These are phyloP conservation scores for Chrosomus eos DNA, from an alignment of 2,797 vertebrate species.

Conservation along the genomic window DNA sequence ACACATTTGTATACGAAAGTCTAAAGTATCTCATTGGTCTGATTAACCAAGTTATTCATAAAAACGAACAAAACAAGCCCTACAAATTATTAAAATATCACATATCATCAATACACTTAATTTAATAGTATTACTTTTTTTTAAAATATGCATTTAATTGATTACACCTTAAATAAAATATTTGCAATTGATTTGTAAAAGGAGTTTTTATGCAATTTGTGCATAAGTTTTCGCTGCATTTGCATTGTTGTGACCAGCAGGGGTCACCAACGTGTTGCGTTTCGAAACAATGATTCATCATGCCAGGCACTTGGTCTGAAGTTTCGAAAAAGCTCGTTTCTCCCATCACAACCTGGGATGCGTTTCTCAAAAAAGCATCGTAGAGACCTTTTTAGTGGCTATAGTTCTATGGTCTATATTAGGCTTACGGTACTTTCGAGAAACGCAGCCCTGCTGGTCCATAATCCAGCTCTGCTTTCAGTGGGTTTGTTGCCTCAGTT, in stretches of 20 bases:
- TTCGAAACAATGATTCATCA: background rate
- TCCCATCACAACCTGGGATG: background rate
- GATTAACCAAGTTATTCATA: background rate
- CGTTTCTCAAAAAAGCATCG: background rate
- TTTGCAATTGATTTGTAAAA: background rate
- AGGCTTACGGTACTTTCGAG: background rate
- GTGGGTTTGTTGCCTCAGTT: conserved; percentile 8
- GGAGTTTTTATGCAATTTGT: background rate
- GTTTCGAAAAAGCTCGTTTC: background rate
- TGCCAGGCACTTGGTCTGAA: background rate
- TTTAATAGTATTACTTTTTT: background rate
- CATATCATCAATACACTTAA: background rate
- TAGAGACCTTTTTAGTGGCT: background rate
- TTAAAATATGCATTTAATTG: background rate
- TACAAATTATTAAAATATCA: background rate
- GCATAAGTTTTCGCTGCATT: background rate
- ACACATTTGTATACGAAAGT: background rate
- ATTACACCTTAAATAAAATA: background rate
- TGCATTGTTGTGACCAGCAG: background rate
- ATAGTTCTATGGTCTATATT: background rate
- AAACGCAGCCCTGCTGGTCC: background rate
- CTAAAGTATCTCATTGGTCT: background rate
- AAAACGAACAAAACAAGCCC: background rate
- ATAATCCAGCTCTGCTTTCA: background rate
- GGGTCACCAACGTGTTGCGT: background rate